phyloP scores from a whole-genome alignment of 2,888 invertebrate genomes.

The Dusona sp. region DNA sequence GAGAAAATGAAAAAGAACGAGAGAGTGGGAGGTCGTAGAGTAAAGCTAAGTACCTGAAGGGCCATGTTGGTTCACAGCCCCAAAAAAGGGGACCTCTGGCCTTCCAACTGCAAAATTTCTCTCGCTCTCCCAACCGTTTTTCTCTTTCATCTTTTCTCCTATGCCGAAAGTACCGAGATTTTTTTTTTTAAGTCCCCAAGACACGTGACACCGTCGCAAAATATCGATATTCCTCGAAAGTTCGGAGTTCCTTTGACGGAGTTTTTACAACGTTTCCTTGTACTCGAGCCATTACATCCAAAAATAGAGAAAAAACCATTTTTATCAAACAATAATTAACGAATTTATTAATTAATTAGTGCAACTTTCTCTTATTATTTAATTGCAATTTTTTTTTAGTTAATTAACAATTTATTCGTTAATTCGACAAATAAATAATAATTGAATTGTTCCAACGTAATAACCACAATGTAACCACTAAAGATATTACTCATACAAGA shows the following conservation, averaged over 20 bases:
- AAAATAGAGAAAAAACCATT: background rate
- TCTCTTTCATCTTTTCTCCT: slow-evolving; percentile 59
- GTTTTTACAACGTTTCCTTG: slow-evolving; percentile 31
- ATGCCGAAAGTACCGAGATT: slow-evolving; percentile 54
- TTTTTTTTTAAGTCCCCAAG: slow-evolving; percentile 38
- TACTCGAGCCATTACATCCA: background rate
- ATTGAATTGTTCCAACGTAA: slow-evolving; percentile 16
- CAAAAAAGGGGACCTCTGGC: slow-evolving; percentile 54
- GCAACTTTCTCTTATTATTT: background rate
- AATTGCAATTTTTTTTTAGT: background rate
- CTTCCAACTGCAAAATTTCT: slow-evolving; percentile 57
- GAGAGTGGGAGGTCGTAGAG: slow-evolving; percentile 34
- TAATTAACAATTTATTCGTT: background rate
- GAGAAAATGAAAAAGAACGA: background rate
- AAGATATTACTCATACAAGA: slow-evolving; percentile 30
- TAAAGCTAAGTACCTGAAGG: slow-evolving; percentile 63
- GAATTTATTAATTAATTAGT: background rate
- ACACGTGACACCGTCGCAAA: slow-evolving; percentile 55
- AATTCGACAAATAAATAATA: background rate
- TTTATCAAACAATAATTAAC: background rate
- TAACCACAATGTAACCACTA: slow-evolving; percentile 46
- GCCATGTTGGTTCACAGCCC: slow-evolving; percentile 45
- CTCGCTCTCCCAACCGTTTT: slow-evolving; percentile 7
- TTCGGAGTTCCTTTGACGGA: slow-evolving; percentile 22
- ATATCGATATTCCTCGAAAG: slow-evolving; percentile 46